Conservation (phyloP, 2,888 invertebrate genomes). For the Enchytraeus crypticus region DNA sequence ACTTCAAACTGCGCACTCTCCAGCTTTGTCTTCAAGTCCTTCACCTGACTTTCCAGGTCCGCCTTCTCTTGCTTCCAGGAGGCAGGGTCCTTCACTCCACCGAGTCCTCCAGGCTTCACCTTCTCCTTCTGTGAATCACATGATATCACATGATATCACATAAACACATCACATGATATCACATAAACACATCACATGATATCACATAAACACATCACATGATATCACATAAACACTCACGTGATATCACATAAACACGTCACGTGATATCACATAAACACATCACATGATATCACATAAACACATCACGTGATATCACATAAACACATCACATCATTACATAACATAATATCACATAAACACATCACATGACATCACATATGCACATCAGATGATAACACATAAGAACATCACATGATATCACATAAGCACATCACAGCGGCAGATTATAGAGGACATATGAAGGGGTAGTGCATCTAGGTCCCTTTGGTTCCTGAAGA, state of each 20-base stretch:
- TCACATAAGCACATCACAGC: too few relatives aligned
- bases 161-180: not conserved
- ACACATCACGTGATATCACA: not conserved
- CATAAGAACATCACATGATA: too few relatives aligned
- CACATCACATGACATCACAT: not conserved
- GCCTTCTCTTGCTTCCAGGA: slow-evolving; percentile 11
- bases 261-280: too few relatives aligned
- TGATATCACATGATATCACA: not conserved
- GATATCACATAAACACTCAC: too few relatives aligned
- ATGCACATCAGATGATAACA: too few relatives aligned
- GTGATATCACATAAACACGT: too few relatives aligned
- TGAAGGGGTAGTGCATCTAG: too few relatives aligned
- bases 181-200: too few relatives aligned
- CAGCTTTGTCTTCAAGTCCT: slow-evolving; percentile 4
- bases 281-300: not conserved
- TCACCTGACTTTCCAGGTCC: slow-evolving; percentile 12
- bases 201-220: too few relatives aligned
- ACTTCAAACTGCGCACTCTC: not conserved
- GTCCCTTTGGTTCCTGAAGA: too few relatives aligned
- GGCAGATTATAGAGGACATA: too few relatives aligned
- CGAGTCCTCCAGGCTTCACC: not conserved
- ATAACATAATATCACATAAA: not conserved
- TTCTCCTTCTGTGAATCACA: not conserved
- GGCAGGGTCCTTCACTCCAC: not conserved
- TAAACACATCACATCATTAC: too few relatives aligned